phyloP scores from a whole-genome alignment of 2,113 vertebrate species.

The Vidua macroura region DNA sequence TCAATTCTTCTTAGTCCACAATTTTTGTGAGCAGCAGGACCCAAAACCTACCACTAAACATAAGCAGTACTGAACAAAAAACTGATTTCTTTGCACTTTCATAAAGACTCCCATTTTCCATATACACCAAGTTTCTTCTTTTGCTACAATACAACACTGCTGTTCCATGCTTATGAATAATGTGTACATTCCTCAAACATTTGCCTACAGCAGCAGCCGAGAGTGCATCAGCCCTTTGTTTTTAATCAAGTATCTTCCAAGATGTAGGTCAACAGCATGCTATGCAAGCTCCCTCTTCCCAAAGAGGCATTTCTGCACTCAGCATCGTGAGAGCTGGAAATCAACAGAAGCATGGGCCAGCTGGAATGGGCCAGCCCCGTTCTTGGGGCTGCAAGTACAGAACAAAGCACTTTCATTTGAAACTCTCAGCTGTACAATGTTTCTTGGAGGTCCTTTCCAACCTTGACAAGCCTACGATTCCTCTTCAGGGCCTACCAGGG shows the following conservation, averaged over 20 bases:
- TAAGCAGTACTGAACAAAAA: not conserved
- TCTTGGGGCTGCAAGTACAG: not conserved
- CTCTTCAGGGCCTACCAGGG: not conserved
- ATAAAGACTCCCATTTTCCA: not conserved
- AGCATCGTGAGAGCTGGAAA: not conserved
- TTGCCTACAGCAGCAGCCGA: not conserved
- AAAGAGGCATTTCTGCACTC: not conserved
- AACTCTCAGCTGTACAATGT: not conserved
- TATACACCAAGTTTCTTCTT: not conserved
- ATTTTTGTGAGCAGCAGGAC: not conserved
- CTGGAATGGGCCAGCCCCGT: not conserved
- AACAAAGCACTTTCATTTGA: not conserved
- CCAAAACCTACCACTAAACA: not conserved
- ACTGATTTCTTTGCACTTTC: accelerated
- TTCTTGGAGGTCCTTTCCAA: not conserved
- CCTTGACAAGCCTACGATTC: not conserved
- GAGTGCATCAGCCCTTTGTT: not conserved
- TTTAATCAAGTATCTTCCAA: not conserved
- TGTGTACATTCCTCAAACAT: not conserved
- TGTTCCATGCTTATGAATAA: not conserved
- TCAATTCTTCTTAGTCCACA: not conserved
- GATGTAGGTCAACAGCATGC: not conserved
- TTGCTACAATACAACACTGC: not conserved
- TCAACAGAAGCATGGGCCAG: not conserved
- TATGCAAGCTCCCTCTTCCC: not conserved